Conservation (phyloP, 2,888 invertebrate genomes). For the Atrina japonica region DNA sequence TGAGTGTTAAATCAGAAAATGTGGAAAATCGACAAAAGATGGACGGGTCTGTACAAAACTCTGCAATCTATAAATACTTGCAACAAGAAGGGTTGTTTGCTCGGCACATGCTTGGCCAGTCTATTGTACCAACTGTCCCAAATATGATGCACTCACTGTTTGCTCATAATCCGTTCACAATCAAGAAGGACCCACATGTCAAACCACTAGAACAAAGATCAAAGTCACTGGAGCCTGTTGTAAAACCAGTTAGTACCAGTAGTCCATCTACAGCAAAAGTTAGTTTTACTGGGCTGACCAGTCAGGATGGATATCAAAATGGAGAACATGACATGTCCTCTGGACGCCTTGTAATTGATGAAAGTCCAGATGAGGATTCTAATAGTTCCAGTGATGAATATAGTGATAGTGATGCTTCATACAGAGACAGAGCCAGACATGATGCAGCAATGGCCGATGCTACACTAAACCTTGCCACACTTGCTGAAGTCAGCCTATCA, state of each 20-base stretch:
- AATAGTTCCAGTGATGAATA: conserved; percentile 26
- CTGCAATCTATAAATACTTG: conserved; percentile 77
- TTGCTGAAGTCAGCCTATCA: conserved; percentile 63
- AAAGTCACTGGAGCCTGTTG: conserved; percentile 28
- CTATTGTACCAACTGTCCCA: conserved; percentile 38
- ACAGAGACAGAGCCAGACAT: conserved; percentile 14
- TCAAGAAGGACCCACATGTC: neutral
- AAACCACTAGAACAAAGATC: conserved; percentile 16
- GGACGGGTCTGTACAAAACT: conserved; percentile 51
- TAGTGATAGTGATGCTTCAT: conserved; percentile 19
- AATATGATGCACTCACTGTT: conserved; percentile 44
- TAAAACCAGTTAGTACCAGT: conserved; percentile 42
- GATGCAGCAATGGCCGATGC: conserved; percentile 53
- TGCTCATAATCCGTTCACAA: conserved; percentile 47
- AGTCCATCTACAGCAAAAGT: conserved; percentile 30
- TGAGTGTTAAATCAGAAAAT: conserved; percentile 83
- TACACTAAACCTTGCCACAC: conserved; percentile 67
- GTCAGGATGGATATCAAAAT: neutral
- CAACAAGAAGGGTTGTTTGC: conserved; percentile 74
- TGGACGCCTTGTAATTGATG: conserved; percentile 41
- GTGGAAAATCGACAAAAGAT: conserved; percentile 39
- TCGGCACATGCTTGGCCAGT: conserved; percentile 48
- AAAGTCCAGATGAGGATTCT: conserved; percentile 33
- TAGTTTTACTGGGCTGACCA: conserved; percentile 9
- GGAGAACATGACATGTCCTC: conserved; percentile 26